Evolutionary conservation across 2,797 vertebrate species (phyloP).

Genomic region (Atherinosoma microstoma): DNA sequence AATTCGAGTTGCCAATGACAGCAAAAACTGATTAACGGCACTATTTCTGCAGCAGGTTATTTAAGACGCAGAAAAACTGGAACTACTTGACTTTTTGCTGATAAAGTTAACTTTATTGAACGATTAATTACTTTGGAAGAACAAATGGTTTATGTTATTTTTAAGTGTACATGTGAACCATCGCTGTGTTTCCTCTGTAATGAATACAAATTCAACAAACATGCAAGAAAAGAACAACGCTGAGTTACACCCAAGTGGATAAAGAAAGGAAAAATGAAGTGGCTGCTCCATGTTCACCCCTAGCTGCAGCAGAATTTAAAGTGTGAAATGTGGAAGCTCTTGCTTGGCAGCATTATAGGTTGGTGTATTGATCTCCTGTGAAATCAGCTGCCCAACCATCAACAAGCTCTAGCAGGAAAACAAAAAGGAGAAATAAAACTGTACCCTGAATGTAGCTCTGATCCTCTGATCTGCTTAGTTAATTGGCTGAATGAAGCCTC

Average conservation of each 20-base stretch:
- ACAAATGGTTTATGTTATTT: neutral
- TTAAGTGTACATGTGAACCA: neutral
- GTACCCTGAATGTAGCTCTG: neutral
- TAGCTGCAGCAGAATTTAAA: neutral
- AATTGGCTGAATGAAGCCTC: constrained; percentile 28
- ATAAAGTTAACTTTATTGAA: neutral
- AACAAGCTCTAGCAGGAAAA: constrained; percentile 20
- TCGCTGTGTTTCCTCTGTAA: neutral
- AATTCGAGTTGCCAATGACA: neutral
- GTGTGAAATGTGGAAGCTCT: neutral
- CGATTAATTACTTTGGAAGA: neutral
- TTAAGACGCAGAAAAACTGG: neutral
- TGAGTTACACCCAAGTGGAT: neutral
- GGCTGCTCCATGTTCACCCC: neutral
- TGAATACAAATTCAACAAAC: neutral
- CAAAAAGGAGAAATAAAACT: constrained; percentile 9
- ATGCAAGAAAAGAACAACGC: neutral
- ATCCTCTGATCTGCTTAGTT: constrained; percentile 36
- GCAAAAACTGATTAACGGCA: neutral
- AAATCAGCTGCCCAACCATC: neutral
- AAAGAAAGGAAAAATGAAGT: neutral
- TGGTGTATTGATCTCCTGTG: constrained; percentile 11
- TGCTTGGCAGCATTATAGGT: neutral
- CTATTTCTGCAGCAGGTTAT: neutral
- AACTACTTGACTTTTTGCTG: neutral